A percentile compares a stretch with the other conserved stretches of the same genome.
phyloP scores from a whole-genome alignment of 2,888 invertebrate genomes.

The Encarsia formosa region DNA sequence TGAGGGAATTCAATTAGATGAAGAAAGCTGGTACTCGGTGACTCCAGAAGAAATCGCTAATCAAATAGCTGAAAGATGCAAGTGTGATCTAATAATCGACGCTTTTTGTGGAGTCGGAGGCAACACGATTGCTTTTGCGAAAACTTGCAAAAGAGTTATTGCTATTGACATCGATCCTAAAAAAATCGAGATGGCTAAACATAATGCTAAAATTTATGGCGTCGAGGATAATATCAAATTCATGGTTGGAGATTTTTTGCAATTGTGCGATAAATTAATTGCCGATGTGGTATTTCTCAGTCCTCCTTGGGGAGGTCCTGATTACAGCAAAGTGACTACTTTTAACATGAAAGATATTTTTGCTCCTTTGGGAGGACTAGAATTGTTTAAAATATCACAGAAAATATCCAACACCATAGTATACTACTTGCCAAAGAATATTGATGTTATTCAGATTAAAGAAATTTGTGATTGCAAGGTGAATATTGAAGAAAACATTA shows the following conservation, averaged over 20 bases:
- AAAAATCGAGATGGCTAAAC: conserved; percentile 82
- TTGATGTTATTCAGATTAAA: conserved; percentile 71
- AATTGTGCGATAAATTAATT: conserved; percentile 45
- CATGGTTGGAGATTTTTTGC: conserved; percentile 79
- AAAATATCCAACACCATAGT: conserved; percentile 74
- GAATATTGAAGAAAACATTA: conserved; percentile 89
- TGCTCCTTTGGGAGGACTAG: conserved; percentile 67
- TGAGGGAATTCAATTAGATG: conserved; percentile 84
- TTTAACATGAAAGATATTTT: conserved; percentile 73
- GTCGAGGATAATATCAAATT: conserved; percentile 86
- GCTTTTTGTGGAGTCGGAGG: conserved; percentile 99
- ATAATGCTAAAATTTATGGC: conserved; percentile 91
- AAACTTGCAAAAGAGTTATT: conserved; percentile 78
- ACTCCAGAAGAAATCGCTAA: conserved; percentile 93
- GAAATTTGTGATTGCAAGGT: conserved; percentile 71
- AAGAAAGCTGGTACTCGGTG: conserved; percentile 98
- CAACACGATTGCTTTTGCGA: conserved; percentile 94
- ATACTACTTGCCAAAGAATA: conserved; percentile 84
- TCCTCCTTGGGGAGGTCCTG: conserved; percentile 98
- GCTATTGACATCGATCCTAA: conserved; percentile 93
- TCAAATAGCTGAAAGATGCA: conserved; percentile 82
- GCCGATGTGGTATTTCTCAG: conserved; percentile 91
- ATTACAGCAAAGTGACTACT: conserved; percentile 62
- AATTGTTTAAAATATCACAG: conserved; percentile 65
- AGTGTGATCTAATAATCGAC: conserved; percentile 80